These are phyloP conservation scores for Sorex fumeus DNA, from an alignment of 2,113 vertebrate species.

Conservation along the genomic window DNA sequence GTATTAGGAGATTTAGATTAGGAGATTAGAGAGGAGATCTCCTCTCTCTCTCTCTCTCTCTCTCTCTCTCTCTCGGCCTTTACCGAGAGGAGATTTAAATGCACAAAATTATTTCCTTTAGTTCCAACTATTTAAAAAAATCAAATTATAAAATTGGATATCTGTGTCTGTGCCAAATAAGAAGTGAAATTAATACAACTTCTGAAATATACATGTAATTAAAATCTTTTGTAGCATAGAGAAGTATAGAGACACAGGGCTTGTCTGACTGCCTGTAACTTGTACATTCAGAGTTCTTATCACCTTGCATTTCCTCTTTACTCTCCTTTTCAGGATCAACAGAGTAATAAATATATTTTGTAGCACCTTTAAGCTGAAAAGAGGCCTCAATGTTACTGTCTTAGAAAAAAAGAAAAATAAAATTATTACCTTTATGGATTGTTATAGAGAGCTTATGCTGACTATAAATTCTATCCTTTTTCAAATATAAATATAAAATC, in stretches of 20 bases:
- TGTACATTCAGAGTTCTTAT: neutral
- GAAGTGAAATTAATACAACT: conserved; percentile 30
- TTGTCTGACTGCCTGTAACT: neutral
- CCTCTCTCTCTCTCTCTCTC: conserved; percentile 48
- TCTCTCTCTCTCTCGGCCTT: too few species aligned
- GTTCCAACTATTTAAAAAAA: too few species aligned
- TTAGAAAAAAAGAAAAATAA: conserved; percentile 54
- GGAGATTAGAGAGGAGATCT: neutral
- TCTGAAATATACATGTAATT: neutral
- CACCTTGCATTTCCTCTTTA: neutral
- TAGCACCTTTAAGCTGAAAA: conserved; percentile 8
- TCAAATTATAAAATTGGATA: conserved; percentile 23
- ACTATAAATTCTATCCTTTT: conserved; percentile 38
- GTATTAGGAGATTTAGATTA: neutral
- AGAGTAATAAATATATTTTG: conserved; percentile 6
- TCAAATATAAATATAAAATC: conserved; percentile 40
- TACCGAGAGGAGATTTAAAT: neutral
- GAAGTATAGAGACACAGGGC: neutral
- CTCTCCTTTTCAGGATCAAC: neutral
- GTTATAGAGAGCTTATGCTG: neutral
- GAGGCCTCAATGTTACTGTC: neutral
- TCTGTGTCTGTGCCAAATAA: neutral
- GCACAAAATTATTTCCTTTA: too few species aligned
- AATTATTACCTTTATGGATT: conserved; percentile 36
- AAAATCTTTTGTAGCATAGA: neutral